phyloP scores from a whole-genome alignment of 2,888 invertebrate genomes.

The Pseudanteris insignis region DNA sequence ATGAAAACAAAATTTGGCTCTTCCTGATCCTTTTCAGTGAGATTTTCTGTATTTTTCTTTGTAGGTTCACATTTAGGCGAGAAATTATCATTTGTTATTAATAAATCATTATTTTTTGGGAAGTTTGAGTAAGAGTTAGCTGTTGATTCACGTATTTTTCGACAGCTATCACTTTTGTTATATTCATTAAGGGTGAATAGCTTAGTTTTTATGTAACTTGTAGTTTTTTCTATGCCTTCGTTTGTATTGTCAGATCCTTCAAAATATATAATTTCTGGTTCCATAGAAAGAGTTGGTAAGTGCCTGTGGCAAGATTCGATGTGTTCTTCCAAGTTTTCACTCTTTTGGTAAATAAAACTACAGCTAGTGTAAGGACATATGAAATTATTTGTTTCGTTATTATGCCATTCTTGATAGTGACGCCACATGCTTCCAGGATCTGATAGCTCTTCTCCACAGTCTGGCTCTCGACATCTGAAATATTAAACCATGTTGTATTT shows the following conservation, averaged over 20 bases:
- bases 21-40: constrained; percentile 51
- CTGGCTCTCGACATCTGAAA: constrained; percentile 62
- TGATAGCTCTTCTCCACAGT: constrained; percentile 62
- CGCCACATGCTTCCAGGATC: constrained; percentile 66
- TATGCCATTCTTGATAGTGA: constrained; percentile 65
- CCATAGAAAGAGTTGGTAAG: constrained; percentile 57
- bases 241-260: constrained; percentile 59
- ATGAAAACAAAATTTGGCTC: constrained; percentile 56
- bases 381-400: constrained; percentile 61
- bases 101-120: constrained; percentile 54
- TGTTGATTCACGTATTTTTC: constrained; percentile 42
- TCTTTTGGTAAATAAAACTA: constrained; percentile 57
- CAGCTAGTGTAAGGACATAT: constrained; percentile 63
- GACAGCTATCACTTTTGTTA: constrained; percentile 44
- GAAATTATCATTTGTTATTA: constrained; percentile 58
- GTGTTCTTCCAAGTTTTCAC: constrained; percentile 61
- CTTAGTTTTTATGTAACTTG: constrained; percentile 47
- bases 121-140: constrained; percentile 50
- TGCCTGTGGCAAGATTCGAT: constrained; percentile 63
- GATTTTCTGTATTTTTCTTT: constrained; percentile 47
- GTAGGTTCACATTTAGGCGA: constrained; percentile 53
- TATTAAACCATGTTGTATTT: not conserved
- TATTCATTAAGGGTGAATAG: constrained; percentile 41
- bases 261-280: constrained; percentile 63
- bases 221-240: constrained; percentile 43